A percentile compares a stretch with the other conserved stretches of the same genome.
Evolutionary conservation across 2,888 invertebrate genomes (phyloP).

Genomic region (Raillietiella orientalis): DNA sequence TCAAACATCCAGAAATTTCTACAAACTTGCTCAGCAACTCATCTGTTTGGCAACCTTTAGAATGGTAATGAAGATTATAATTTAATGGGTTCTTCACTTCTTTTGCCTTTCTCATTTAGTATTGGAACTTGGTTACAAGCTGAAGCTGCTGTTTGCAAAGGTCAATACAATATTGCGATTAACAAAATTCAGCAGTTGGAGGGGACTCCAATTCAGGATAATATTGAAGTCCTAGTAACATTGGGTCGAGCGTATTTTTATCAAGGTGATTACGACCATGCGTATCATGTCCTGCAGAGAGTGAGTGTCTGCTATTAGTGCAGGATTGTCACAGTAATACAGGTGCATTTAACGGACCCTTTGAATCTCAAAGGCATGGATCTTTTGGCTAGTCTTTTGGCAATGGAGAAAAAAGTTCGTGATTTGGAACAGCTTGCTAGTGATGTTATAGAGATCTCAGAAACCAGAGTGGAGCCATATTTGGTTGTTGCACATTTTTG

Average conservation of each 20-base stretch:
- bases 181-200: conserved; percentile 30
- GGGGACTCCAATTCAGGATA: conserved; percentile 26
- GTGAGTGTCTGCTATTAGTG: conserved; percentile 9
- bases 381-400: conserved; percentile 24
- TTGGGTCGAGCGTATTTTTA: conserved; percentile 38
- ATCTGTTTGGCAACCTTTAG: no score
- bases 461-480: conserved; percentile 32
- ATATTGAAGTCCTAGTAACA: conserved; percentile 26
- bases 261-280: conserved; percentile 30
- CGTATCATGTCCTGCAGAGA: conserved; percentile 17
- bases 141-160: no score
- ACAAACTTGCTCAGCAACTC: no score
- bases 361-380: conserved; percentile 24
- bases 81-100: no score
- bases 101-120: no score
- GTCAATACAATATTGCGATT: no score
- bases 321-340: conserved; percentile 6
- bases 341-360: conserved; percentile 20
- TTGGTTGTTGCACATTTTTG: conserved; percentile 37
- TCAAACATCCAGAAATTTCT: no score
- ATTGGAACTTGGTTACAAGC: no score
- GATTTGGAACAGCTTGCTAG: conserved; percentile 28
- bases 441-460: conserved; percentile 15
- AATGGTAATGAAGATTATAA: no score
- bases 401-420: conserved; percentile 20